phyloP scores from a whole-genome alignment of 2,797 vertebrate genomes.

The Scleropages formosus region DNA sequence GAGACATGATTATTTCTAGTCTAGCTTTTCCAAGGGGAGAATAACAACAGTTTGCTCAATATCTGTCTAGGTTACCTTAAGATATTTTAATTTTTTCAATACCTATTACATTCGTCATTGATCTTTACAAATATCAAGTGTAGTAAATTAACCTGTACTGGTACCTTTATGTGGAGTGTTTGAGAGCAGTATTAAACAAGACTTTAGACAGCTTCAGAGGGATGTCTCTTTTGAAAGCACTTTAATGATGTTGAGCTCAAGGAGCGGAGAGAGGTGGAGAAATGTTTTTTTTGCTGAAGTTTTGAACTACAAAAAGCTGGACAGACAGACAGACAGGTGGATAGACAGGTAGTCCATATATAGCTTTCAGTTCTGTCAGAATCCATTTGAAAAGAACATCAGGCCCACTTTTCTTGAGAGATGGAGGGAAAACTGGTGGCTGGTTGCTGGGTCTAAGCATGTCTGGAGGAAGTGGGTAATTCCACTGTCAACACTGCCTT shows the following conservation, averaged over 20 bases:
- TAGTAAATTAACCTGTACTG: not conserved
- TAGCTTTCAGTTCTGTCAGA: conserved; percentile 49
- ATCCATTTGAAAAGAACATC: conserved; percentile 41
- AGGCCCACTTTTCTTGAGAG: conserved; percentile 55
- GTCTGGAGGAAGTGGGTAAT: conserved; percentile 7
- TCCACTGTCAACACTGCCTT: not conserved
- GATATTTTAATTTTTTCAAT: not conserved
- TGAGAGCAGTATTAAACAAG: conserved; percentile 3
- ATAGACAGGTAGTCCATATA: conserved; percentile 55
- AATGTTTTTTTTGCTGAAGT: too few species aligned
- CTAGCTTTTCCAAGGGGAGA: conserved; percentile 22
- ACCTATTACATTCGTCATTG: too few species aligned
- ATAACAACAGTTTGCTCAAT: too few species aligned
- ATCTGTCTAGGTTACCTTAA: conserved; percentile 5
- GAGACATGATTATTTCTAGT: conserved; percentile 36
- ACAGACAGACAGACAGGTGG: too few species aligned
- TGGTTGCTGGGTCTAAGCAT: conserved; percentile 54
- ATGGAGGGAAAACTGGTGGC: conserved; percentile 43
- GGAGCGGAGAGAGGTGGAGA: too few species aligned
- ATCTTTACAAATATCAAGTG: conserved; percentile 14
- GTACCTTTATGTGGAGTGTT: not conserved
- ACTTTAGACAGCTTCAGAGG: not conserved
- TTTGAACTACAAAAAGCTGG: too few species aligned
- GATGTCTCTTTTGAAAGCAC: too few species aligned
- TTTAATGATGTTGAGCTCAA: too few species aligned